These are phyloP conservation scores for Rhorus exstirpatorius DNA, from an alignment of 2,888 invertebrate genomes.

Conservation along the genomic window DNA sequence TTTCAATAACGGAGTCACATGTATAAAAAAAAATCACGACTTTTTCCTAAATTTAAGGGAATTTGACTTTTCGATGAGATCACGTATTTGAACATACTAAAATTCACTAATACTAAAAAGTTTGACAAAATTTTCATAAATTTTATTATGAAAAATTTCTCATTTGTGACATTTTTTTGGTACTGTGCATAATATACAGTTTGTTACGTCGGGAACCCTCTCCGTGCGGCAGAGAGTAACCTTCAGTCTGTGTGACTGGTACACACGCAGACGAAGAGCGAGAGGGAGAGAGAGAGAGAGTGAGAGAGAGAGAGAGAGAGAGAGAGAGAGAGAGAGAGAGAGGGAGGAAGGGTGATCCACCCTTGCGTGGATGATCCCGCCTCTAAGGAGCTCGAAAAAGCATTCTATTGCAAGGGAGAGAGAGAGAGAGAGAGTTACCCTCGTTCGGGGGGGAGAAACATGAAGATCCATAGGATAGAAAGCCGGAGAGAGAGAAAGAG, in stretches of 20 bases:
- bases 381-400: conserved; percentile 81
- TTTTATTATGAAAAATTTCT: no score
- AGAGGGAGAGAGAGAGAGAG: conserved; percentile 27
- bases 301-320: conserved; percentile 22
- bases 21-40: no score
- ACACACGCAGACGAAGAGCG: conserved; percentile 14
- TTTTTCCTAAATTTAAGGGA: no score
- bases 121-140: no score
- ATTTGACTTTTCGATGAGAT: no score
- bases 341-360: conserved; percentile 76
- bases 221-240: neutral
- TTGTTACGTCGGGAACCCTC: no score
- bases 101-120: no score
- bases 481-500: neutral
- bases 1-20: no score
- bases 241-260: neutral
- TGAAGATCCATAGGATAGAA: conserved; percentile 62
- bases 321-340: conserved; percentile 41
- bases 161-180: no score
- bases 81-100: no score
- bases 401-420: conserved; percentile 67
- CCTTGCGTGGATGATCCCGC: conserved; percentile 85
- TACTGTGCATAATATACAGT: no score
- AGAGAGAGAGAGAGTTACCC: conserved; percentile 1
- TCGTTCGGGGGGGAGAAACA: conserved; percentile 46